Percentiles rank a stretch among this genome's conserved stretches.
Evolutionary conservation across 2,113 vertebrate genomes (phyloP).

Genomic region (Pelmatolapia mariae): DNA sequence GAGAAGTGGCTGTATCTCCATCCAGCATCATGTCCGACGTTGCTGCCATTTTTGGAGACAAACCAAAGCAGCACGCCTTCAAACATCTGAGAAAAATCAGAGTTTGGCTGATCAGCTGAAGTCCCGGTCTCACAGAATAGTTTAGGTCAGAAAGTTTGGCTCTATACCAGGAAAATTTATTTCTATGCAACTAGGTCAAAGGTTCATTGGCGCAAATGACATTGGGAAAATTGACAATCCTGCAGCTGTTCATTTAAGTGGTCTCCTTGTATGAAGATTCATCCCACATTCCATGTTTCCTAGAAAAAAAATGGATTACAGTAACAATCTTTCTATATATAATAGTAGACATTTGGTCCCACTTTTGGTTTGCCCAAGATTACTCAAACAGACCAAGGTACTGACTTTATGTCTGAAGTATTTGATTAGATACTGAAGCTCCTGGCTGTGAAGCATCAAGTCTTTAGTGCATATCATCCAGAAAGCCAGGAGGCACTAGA

Average conservation of each 20-base stretch:
- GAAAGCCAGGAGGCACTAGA: neutral
- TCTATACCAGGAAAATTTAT: neutral
- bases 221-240: neutral
- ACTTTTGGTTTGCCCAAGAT: neutral
- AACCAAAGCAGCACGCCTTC: neutral
- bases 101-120: neutral
- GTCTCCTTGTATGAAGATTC: neutral
- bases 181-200: neutral
- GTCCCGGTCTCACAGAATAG: neutral
- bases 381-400: neutral
- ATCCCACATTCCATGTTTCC: neutral
- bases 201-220: neutral
- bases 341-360: neutral
- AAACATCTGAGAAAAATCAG: neutral
- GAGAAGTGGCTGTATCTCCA: neutral
- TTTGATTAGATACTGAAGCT: neutral
- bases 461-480: neutral
- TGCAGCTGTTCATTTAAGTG: neutral
- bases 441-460: neutral
- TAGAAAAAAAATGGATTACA: neutral
- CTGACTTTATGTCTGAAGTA: neutral
- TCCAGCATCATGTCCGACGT: accelerated
- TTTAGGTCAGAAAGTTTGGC: neutral
- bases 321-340: neutral
- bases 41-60: neutral